Evolutionary conservation across 2,888 invertebrate genomes (phyloP), one percentile per base, ranked within the genome.

Genomic region (Catocala fraxini): DNA sequence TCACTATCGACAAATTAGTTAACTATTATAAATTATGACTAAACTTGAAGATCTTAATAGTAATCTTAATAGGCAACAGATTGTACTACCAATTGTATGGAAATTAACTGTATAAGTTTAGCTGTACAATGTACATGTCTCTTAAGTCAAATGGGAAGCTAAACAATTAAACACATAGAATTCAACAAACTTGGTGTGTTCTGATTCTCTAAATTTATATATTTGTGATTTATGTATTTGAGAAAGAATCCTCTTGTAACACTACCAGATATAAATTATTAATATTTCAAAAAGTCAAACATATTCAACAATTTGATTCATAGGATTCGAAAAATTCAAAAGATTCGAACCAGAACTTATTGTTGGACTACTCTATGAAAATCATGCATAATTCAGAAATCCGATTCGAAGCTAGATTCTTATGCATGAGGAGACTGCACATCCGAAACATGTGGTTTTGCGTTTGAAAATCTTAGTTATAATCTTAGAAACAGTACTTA

Each of bases 321-420:
- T 54, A 54, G 56, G 47, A 60, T 56, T 57, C 53, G 34, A 15
- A 48, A 56, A 54, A 39, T 55, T 47, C 47, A 45, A 47, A 51
- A 35, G 35, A 54, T 43, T 34, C 45, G 41, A 39, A 51, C 54
- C 58, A 63, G 54, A 68, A 61, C 70, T 70, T 71, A 65, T 42
- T 64, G 59, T 62, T 13, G 52, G 59, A 69, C 62, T 49, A 68
- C 63, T 65, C 59, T 59, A 69, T 64, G 56, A 63, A 68, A 58
- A 67, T 77, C 78, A 83, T 84, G 75, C 80, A 84, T 85, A 71
- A 85, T 85, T 84, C 83, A 84, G 66, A 71, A 65, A 77, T 67
- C 66, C 68, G 66, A 75, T 70, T 68, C 43, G 56, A 66, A 69
- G 56, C 58, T 70, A 72, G 69, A 79, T 65, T 77, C 71, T 62